Evolutionary conservation across 2,797 vertebrate genomes (phyloP).

Genomic region (Acipenser transmontanus): DNA sequence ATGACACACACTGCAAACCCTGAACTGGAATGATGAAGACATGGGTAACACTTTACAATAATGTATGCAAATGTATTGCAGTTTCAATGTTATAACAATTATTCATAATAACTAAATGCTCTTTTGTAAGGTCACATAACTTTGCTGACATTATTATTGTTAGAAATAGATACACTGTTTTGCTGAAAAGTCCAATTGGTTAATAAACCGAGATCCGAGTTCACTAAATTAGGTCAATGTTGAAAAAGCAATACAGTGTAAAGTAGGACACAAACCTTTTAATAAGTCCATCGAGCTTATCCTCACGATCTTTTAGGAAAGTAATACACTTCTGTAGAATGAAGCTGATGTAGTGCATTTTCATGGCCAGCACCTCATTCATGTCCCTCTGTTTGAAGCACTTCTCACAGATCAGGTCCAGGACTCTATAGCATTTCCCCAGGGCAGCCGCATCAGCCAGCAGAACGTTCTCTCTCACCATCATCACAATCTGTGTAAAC

Average conservation of each 20-base stretch:
- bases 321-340: slow-evolving; percentile 81
- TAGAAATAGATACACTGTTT: neutral
- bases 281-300: slow-evolving; percentile 79
- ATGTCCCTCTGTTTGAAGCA: slow-evolving; percentile 96
- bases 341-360: slow-evolving; percentile 96
- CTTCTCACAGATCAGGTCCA: slow-evolving; percentile 93
- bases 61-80: too few species aligned
- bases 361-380: slow-evolving; percentile 95
- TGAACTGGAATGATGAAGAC: too few species aligned
- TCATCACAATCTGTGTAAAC: slow-evolving; percentile 73
- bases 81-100: too few species aligned
- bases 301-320: slow-evolving; percentile 79
- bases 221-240: too few species aligned
- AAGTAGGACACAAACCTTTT: slow-evolving; percentile 64
- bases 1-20: too few species aligned
- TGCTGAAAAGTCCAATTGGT: neutral
- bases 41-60: too few species aligned
- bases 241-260: too few species aligned
- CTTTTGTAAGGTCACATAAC: too few species aligned
- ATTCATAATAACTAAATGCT: too few species aligned
- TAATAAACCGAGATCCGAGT: too few species aligned
- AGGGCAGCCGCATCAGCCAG: slow-evolving; percentile 75
- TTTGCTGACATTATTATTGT: too few species aligned
- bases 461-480: slow-evolving; percentile 87
- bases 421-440: slow-evolving; percentile 77